Evolutionary conservation across 1,140 invertebrate species (phyloP).

Genomic region (Sycobia sp.): DNA sequence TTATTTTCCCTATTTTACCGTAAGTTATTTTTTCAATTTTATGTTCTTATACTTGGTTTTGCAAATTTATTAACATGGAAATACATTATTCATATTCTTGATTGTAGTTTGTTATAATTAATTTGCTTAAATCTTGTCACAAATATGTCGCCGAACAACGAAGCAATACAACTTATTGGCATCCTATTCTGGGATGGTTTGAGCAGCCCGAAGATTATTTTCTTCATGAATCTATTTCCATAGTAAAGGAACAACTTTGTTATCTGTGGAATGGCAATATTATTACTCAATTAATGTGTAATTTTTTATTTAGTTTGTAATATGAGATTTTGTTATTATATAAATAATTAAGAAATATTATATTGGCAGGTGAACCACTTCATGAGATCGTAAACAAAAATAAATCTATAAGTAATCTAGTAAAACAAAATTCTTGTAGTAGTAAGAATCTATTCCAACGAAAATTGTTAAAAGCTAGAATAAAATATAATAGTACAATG

Average conservation of each 20-base stretch:
- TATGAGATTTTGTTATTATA: neutral
- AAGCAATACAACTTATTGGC: constrained; percentile 93
- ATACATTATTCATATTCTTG: too few species aligned
- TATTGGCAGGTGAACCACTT: too few species aligned
- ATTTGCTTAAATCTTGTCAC: constrained; percentile 82
- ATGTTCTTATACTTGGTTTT: neutral
- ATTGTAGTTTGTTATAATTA: constrained; percentile 69
- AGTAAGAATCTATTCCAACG: too few species aligned
- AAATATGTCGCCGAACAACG: constrained; percentile 85
- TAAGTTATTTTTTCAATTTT: constrained; percentile 7
- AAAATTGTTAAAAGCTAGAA: too few species aligned
- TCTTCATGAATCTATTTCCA: constrained; percentile 81
- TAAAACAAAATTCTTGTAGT: too few species aligned
- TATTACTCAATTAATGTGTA: constrained; percentile 60
- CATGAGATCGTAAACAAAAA: too few species aligned
- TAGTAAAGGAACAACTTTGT: constrained; percentile 82
- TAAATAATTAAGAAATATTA: too few species aligned
- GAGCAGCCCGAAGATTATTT: constrained; percentile 81
- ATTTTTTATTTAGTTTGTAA: constrained; percentile 4
- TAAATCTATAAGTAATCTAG: neutral
- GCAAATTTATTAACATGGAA: too few species aligned
- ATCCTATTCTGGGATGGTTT: constrained; percentile 97
- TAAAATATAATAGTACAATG: too few species aligned
- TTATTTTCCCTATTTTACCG: constrained; percentile 74
- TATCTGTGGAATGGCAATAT: constrained; percentile 82